Conservation (phyloP, 2,113 vertebrate species). For the Cephalopterus ornatus region DNA sequence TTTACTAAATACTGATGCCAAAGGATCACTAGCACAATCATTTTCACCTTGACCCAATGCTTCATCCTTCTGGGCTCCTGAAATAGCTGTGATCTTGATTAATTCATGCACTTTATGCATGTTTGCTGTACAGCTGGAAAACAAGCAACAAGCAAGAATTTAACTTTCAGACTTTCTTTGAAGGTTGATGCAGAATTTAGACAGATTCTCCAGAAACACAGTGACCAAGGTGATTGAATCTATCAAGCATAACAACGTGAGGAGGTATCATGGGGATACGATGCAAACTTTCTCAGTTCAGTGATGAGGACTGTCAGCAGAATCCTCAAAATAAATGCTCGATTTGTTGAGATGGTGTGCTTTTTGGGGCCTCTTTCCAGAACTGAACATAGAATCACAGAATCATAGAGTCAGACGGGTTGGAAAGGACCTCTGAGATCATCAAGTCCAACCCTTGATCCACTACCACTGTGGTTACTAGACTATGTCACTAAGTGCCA, state of each 20-base stretch:
- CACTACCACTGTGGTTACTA: too few species aligned
- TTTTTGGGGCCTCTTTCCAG: background rate
- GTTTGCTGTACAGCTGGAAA: background rate
- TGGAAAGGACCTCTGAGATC: too few species aligned
- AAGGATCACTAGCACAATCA: background rate
- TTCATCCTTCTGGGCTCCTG: background rate
- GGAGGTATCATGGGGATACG: background rate
- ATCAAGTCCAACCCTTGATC: too few species aligned
- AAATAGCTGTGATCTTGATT: background rate
- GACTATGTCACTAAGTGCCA: too few species aligned
- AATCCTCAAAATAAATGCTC: background rate
- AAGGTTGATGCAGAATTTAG: background rate
- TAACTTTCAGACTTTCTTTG: background rate
- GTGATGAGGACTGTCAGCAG: background rate
- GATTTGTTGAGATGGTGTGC: background rate
- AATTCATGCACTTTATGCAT: background rate
- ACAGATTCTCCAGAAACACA: background rate
- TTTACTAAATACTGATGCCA: background rate
- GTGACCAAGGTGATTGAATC: background rate
- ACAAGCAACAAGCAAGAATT: background rate
- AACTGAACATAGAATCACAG: too few species aligned
- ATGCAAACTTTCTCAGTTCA: background rate
- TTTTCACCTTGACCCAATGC: background rate
- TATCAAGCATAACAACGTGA: background rate
- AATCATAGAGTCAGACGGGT: too few species aligned